Percentiles rank a stretch among this genome's conserved stretches.
These are phyloP conservation scores for Eilema sororculum DNA, from an alignment of 2,888 invertebrate species.

Conservation along the genomic window DNA sequence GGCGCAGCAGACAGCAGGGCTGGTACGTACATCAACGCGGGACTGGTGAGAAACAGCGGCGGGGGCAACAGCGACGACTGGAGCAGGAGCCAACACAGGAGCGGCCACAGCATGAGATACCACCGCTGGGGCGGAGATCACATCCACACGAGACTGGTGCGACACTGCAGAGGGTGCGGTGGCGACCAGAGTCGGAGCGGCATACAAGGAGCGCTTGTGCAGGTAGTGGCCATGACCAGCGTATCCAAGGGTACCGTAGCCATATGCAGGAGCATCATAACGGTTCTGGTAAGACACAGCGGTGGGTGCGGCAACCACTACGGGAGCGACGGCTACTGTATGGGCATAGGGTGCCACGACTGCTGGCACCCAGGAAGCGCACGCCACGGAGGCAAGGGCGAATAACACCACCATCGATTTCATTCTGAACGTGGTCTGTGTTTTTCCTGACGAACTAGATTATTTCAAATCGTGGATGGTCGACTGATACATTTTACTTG, in stretches of 20 bases:
- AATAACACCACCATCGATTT: constrained; percentile 88
- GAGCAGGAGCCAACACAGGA: constrained; percentile 52
- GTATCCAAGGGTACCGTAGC: constrained; percentile 34
- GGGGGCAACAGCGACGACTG: constrained; percentile 57
- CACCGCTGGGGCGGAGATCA: constrained; percentile 55
- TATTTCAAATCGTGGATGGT: constrained; percentile 73
- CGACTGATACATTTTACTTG: constrained; percentile 57
- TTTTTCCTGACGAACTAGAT: constrained; percentile 71
- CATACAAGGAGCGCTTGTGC: constrained; percentile 68
- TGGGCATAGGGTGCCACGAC: constrained; percentile 68
- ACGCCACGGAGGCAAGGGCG: constrained; percentile 87
- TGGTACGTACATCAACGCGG: constrained; percentile 66
- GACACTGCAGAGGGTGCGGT: constrained; percentile 68
- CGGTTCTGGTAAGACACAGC: constrained; percentile 74
- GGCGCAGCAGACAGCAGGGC: constrained; percentile 58
- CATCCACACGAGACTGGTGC: constrained; percentile 74
- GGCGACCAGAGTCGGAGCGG: constrained; percentile 57
- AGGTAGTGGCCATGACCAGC: constrained; percentile 56
- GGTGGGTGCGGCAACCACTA: constrained; percentile 54
- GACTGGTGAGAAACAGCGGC: constrained; percentile 63
- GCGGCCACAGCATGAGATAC: constrained; percentile 56
- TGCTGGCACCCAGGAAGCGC: constrained; percentile 83
- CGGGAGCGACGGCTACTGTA: constrained; percentile 55
- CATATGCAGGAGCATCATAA: constrained; percentile 58
- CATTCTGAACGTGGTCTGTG: constrained; percentile 68